Conservation (phyloP, 1,140 invertebrate species). For the Lordiphosa collinella region DNA sequence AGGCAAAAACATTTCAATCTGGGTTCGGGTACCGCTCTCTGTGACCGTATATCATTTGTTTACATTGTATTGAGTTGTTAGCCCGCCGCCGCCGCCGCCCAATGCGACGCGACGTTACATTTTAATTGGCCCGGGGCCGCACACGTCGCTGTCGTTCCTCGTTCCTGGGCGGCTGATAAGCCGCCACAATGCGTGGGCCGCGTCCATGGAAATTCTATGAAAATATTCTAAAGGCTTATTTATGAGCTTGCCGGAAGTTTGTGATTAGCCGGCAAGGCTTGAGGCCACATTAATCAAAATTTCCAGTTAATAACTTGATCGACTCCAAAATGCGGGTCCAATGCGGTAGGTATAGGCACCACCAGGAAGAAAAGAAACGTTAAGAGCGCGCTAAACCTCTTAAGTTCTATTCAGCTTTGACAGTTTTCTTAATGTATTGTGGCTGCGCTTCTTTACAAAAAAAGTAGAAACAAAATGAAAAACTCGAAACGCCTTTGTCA, state of each 20-base stretch:
- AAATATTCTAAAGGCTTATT: slow-evolving; percentile 13
- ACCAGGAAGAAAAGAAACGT: slow-evolving; percentile 31
- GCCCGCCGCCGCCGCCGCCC: slow-evolving; percentile 47
- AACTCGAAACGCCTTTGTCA: slow-evolving; percentile 58
- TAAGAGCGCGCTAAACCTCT: slow-evolving; percentile 73
- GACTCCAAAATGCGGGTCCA: slow-evolving; percentile 37
- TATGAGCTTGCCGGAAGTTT: slow-evolving; percentile 61
- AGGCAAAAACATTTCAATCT: neutral
- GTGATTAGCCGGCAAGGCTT: slow-evolving; percentile 16
- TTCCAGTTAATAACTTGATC: slow-evolving; percentile 61
- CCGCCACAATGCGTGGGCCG: slow-evolving; percentile 36
- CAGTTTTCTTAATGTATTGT: slow-evolving; percentile 73
- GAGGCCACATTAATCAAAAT: slow-evolving; percentile 38
- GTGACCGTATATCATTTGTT: slow-evolving; percentile 76
- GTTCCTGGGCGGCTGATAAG: too few relatives aligned
- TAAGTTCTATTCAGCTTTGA: slow-evolving; percentile 78
- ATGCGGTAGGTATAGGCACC: slow-evolving; percentile 53
- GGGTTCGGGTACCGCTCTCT: slow-evolving; percentile 18
- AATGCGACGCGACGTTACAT: slow-evolving; percentile 36
- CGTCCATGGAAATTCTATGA: slow-evolving; percentile 11
- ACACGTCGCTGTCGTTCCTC: too few relatives aligned
- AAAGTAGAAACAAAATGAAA: slow-evolving; percentile 16
- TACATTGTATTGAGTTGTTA: slow-evolving; percentile 77
- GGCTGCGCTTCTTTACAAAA: slow-evolving; percentile 42
- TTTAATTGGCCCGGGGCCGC: slow-evolving; percentile 60